phyloP scores from a whole-genome alignment of 2,888 invertebrate species.

The Orgyia antiqua region DNA sequence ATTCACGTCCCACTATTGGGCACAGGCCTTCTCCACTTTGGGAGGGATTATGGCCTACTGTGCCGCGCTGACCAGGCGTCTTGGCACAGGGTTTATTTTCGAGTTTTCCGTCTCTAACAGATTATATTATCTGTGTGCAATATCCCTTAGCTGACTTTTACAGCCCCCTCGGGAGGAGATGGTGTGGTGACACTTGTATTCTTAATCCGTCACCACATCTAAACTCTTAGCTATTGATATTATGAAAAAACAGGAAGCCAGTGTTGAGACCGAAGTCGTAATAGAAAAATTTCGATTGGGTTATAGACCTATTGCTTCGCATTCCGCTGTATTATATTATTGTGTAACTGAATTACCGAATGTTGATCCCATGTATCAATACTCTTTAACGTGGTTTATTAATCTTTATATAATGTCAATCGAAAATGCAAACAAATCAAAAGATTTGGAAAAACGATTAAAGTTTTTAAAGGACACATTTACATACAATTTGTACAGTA shows the following conservation, averaged over 20 bases:
- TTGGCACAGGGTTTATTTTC: too few relatives aligned
- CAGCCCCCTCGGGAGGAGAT: too few relatives aligned
- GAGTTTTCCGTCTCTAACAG: too few relatives aligned
- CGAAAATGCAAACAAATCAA: constrained; percentile 84
- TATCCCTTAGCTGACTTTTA: too few relatives aligned
- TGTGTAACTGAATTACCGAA: constrained; percentile 89
- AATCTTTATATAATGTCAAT: constrained; percentile 88
- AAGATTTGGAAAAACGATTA: constrained; percentile 83
- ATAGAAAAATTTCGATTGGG: constrained; percentile 87
- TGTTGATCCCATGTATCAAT: constrained; percentile 94
- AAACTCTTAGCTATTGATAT: constrained; percentile 90
- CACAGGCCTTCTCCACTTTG: too few relatives aligned
- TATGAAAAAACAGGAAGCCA: constrained; percentile 87
- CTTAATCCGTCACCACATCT: too few relatives aligned
- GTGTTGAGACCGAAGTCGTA: constrained; percentile 85
- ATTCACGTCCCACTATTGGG: too few relatives aligned
- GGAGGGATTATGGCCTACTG: too few relatives aligned
- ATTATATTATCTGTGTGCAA: too few relatives aligned
- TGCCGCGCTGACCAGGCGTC: too few relatives aligned
- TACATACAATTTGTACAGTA: constrained; percentile 87
- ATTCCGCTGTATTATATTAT: constrained; percentile 89
- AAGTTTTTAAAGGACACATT: constrained; percentile 85
- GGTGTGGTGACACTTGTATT: too few relatives aligned
- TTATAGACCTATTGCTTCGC: constrained; percentile 87
- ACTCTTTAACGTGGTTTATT: constrained; percentile 91